Conservation (phyloP, 2,888 invertebrate genomes). For the Chaetoderma sp. region DNA sequence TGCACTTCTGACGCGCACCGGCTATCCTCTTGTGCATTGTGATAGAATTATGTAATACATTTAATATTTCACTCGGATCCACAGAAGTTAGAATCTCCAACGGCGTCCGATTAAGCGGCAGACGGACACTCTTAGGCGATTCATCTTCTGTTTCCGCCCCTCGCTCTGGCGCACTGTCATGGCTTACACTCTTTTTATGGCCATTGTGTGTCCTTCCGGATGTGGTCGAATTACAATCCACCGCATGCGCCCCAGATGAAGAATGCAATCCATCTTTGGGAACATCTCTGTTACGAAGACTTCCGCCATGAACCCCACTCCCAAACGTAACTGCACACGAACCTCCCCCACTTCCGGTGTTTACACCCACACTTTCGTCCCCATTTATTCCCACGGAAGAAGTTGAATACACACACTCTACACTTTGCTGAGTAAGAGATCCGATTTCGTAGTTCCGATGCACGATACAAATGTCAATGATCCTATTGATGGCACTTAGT, state of each 20-base stretch:
- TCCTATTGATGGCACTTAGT: constrained; percentile 74
- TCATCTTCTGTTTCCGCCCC: background rate
- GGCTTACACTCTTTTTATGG: constrained; percentile 2
- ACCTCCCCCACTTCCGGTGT: background rate
- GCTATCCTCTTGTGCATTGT: constrained; percentile 76
- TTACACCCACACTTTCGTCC: background rate
- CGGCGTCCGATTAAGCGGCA: constrained; percentile 52
- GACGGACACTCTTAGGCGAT: background rate
- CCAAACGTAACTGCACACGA: background rate
- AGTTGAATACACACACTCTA: constrained; percentile 18
- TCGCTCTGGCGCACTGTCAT: background rate
- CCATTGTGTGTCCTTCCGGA: too few species aligned
- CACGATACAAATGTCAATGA: constrained; percentile 73
- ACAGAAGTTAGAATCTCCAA: constrained; percentile 61
- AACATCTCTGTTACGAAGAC: too few species aligned
- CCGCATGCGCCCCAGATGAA: too few species aligned
- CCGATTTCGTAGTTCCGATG: constrained; percentile 67
- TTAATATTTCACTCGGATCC: constrained; percentile 72
- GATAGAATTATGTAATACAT: constrained; percentile 75
- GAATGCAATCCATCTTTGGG: too few species aligned
- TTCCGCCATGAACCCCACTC: background rate
- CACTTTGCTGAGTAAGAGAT: constrained; percentile 31
- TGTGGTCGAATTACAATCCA: too few species aligned
- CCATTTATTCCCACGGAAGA: too few species aligned
- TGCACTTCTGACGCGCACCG: constrained; percentile 74